Base-by-base conservation (phyloP, 1,140 invertebrate species). In the Pogonomyrmex barbatus region DNA sequence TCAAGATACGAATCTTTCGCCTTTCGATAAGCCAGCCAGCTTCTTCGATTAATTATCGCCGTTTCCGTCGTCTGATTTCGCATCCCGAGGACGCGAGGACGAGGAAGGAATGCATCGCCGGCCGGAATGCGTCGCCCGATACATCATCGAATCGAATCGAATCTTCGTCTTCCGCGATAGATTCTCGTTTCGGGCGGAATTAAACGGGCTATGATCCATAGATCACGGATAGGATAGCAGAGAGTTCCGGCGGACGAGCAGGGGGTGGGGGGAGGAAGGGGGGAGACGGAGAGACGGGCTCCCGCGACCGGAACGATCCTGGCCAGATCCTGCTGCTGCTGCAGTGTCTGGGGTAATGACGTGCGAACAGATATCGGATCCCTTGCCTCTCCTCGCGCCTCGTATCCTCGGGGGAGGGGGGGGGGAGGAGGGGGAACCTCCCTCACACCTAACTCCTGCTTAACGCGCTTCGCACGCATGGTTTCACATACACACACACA, bases 321-420 rank as follows among this genome's bases (percentile, higher is more conserved):
- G 87, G 88, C 71, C 88, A 89, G 87, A 90, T 91, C 89, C 89
- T 91, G 89, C 89, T 90, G 90, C 90, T 91, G 90, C 90, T 89
- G 89, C 92, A 90, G 91, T 81, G 77, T 92, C 92, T 92, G 93
- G 92, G 94, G 94, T 95, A 95, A 95, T 95, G 94, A 95, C 93
- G 94, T 93, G 94, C 94, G 93, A 95, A 95, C 94, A 94, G 94
- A 95, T 95, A 95, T 94, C 94, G 93, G 93, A 94, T 94, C 93
- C 94, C 92, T 93, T 90, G 91, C 91, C 79, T 60, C 68, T 82
- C 68, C 77, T 67, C 77, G 45, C 45, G 30, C 82, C 88, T 91
- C 90, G 90, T 89, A 71, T 89, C 77, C 88, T 83, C 89, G 81
- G 79, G 42, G 12, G 2, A 14, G 54, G 24, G 73, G 0, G 39